Evolutionary conservation across 2,888 invertebrate species (phyloP), one percentile per base, ranked within the genome.

Genomic region (Lasioglossum calceatum): DNA sequence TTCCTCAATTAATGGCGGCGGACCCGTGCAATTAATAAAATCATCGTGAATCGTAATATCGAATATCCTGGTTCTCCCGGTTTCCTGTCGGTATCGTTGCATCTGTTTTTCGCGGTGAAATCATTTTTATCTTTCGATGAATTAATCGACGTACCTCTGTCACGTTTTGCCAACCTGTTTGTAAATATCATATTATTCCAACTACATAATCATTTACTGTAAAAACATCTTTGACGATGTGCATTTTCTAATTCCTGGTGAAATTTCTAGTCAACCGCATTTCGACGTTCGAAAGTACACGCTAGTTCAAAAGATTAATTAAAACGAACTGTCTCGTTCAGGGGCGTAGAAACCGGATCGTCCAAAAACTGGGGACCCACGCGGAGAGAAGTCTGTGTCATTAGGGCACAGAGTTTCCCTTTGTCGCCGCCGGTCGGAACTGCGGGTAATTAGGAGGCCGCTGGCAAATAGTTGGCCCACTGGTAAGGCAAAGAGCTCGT

Each of bases 371-470:
- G 71, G 78, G 80, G 10, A 71, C 70, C 77, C 81, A 85, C 85
- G 77, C 82, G 79, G 75, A 7, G 32, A 36, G 82, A 84, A 87
- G 75, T 82, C 39, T 80, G 84, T 82, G 88, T 87, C 86, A 84
- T 92, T 92, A 91, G 89, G 87, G 87, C 84, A 54, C 75, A 77
- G 73, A 67, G 82, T 71, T 71, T 12, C 76, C 87, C 89, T 88
- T 90, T 91, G 92, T 92, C 91, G 92, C 89, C 89, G 92, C 89
- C 89, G 92, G 89, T 89, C 85, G 88, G 88, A 91, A 92, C 91
- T 93, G 91, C 89, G 92, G 92, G 92, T 92, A 93, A 93, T 93
- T 93, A 93, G 91, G 88, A 90, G 88, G 82, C 88, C 81, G 90
- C 88, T 92, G 87, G 89, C 91, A 92, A 93, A 93, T 92, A 92